phyloP scores from a whole-genome alignment of 2,888 invertebrate species.

The Xestobium rufovillosum region DNA sequence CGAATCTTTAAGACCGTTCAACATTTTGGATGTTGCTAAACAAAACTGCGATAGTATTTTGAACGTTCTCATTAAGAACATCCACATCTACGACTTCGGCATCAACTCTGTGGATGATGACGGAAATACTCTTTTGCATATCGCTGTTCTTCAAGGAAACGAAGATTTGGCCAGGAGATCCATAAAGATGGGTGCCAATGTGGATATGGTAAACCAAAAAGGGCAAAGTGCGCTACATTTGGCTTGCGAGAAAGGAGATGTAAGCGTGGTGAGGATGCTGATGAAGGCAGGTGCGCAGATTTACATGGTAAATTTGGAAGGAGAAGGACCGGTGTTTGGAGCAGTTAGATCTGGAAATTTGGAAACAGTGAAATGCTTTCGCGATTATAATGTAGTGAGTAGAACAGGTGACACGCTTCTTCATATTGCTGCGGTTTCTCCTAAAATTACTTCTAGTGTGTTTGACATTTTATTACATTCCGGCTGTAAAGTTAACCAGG shows the following conservation, averaged over 20 bases:
- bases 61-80: neutral
- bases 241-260: neutral
- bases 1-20: neutral
- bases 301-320: neutral
- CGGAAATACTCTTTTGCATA: neutral
- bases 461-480: no score
- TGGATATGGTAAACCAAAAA: neutral
- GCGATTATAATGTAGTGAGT: no score
- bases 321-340: neutral
- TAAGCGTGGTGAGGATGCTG: neutral
- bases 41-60: neutral
- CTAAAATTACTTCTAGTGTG: no score
- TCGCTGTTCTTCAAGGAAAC: neutral
- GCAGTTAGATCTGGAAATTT: neutral
- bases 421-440: no score
- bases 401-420: no score
- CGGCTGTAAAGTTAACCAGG: neutral
- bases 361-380: no score
- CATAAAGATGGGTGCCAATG: neutral
- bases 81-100: neutral
- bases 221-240: neutral
- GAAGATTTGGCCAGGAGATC: neutral
- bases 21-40: conserved; percentile 2
- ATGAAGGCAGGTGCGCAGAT: neutral
- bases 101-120: neutral